Evolutionary conservation across 2,113 vertebrate species (phyloP), one percentile per base, ranked within the genome.

Genomic region (Actinemys pallida): DNA sequence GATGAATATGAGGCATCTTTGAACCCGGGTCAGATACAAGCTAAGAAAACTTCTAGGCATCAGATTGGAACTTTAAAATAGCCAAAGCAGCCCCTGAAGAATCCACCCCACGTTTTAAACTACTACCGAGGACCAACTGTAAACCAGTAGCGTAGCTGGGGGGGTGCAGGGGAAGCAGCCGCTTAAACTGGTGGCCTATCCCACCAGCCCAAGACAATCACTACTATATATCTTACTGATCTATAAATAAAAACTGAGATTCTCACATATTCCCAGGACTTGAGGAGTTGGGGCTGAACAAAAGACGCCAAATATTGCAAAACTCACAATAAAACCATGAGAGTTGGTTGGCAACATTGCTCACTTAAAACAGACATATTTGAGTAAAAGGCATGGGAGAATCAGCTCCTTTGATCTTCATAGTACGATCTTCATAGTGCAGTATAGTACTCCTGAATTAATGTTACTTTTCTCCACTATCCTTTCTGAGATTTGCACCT

Each of bases 1-100:
- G 39, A 13, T 49, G 7, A 16, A 5, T 0, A 9, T 2, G n/a
- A 10, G 79, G 27, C 3, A 0, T 79, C 78, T 76, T 47, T 22
- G 57, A 42, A 7, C 29, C 54, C 80, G n/a, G 0, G 1, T 42
- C 42, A 5, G 5, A 1, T 1, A 45, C 27, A 35, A 17, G 75
- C 29, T 1, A 22, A 79, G 65, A 84, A 39, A 76, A 4, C 22
- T 6, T 50, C 49, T 24, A 82, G 54, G 35, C 5, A 4, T 17
- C 39, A 31, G 17, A 17, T 24, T 45, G 17, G 24, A 24, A 78
- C 75, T 76, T 76, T 45, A 45, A 78, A 45, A 47, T 6, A 47
- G 75, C 13, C 10, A 45, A 78, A 27, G 25, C 25, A 47, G 20
- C 27, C 57, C 27, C 10, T 31, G 57, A 62, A 62, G 27, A 31